Conservation (phyloP, 2,888 invertebrate genomes). For the Acanthacorydalis orientalis region DNA sequence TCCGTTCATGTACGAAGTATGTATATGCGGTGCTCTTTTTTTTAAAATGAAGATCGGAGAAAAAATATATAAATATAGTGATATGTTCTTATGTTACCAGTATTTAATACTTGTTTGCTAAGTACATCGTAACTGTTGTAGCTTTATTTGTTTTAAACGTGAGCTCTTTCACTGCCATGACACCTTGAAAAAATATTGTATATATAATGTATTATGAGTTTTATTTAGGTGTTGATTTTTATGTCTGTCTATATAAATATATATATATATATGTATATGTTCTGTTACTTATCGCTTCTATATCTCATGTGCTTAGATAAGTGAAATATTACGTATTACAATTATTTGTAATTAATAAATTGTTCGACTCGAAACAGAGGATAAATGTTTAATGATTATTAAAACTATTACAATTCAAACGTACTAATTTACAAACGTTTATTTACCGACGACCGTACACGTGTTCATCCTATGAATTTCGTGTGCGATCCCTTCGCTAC, state of each 20-base stretch:
- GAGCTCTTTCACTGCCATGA: conserved; percentile 3
- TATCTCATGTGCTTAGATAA: no score
- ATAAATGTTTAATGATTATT: neutral
- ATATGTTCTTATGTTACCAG: conserved; percentile 2
- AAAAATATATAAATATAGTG: neutral
- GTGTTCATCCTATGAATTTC: conserved; percentile 38
- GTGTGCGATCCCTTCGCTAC: conserved; percentile 75
- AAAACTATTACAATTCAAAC: neutral
- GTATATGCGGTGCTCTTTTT: conserved; percentile 1
- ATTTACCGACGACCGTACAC: neutral
- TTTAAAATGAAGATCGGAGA: no score
- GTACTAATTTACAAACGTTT: neutral
- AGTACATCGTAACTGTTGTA: neutral
- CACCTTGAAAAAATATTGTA: neutral
- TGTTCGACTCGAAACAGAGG: neutral
- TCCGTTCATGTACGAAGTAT: neutral
- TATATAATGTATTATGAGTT: neutral
- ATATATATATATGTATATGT: no score
- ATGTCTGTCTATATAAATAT: no score
- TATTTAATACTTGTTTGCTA: conserved; percentile 1
- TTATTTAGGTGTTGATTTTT: neutral
- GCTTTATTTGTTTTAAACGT: neutral
- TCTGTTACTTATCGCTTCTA: no score
- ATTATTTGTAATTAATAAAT: neutral
- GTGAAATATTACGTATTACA: no score